Evolutionary conservation across 2,888 invertebrate species (phyloP).

Genomic region (Notodonta dromedarius): DNA sequence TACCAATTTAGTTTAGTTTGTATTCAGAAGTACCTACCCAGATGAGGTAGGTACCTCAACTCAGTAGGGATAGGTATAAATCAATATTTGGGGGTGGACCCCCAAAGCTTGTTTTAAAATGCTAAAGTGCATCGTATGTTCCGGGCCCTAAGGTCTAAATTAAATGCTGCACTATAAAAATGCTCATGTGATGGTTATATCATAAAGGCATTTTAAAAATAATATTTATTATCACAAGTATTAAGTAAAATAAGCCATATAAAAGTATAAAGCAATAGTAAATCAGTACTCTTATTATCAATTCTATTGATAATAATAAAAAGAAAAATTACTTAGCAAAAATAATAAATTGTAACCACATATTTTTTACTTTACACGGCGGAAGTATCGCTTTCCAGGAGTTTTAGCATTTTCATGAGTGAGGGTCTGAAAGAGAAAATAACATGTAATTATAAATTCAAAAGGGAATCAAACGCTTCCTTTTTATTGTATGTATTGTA

Average conservation of each 20-base stretch:
- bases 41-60: too few relatives aligned
- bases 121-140: too few relatives aligned
- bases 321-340: neutral
- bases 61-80: too few relatives aligned
- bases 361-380: conserved; percentile 60
- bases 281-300: conserved; percentile 27
- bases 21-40: too few relatives aligned
- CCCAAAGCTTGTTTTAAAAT: too few relatives aligned
- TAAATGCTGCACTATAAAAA: too few relatives aligned
- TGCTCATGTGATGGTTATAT: too few relatives aligned
- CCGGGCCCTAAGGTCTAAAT: too few relatives aligned
- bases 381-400: conserved; percentile 84
- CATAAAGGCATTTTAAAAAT: neutral
- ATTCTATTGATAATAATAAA: conserved; percentile 8
- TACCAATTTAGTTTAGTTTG: too few relatives aligned
- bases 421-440: conserved; percentile 78
- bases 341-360: conserved; percentile 1
- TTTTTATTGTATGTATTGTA: too few relatives aligned
- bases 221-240: neutral
- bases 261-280: conserved; percentile 33
- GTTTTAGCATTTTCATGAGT: conserved; percentile 79
- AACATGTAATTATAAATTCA: neutral
- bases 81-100: too few relatives aligned
- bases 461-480: too few relatives aligned
- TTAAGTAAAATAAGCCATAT: conserved; percentile 14